Evolutionary conservation across 2,888 invertebrate genomes (phyloP).

Genomic region (Pseudoips prasinana): DNA sequence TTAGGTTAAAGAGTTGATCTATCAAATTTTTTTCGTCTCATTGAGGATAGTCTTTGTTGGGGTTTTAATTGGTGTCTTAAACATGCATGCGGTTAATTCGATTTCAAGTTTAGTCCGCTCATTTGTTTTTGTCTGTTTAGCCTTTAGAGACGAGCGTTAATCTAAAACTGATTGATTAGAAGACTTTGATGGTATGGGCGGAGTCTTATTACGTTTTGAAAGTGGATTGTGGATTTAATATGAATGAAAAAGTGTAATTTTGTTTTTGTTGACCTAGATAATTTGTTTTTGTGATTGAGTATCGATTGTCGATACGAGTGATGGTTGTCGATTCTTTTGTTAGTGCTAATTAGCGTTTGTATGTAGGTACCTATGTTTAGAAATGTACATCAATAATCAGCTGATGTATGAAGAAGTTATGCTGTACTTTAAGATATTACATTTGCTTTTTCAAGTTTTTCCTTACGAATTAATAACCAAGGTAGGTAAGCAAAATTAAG

Average conservation of each 20-base stretch:
- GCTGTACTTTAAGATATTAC: no score
- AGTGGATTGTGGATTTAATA: conserved; percentile 50
- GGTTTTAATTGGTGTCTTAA: conserved; percentile 79
- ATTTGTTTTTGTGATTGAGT: conserved; percentile 19
- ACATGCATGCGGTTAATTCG: conserved; percentile 76
- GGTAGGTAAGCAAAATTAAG: no score
- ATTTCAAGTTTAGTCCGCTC: conserved; percentile 62
- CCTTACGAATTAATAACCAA: no score
- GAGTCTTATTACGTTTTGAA: conserved; percentile 44
- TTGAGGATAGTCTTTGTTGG: conserved; percentile 79
- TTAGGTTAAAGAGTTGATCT: conserved; percentile 80
- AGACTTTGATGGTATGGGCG: conserved; percentile 59
- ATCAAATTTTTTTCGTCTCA: conserved; percentile 77
- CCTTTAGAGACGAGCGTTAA: conserved; percentile 64
- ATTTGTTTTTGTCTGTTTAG: conserved; percentile 72
- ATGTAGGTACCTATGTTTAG: not conserved
- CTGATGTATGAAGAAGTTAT: no score
- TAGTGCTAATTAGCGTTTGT: not conserved
- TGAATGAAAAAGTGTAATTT: conserved; percentile 32
- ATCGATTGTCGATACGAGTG: conserved; percentile 4
- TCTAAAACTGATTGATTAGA: conserved; percentile 78
- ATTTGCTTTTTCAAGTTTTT: no score
- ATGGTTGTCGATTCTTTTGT: conserved; percentile 3
- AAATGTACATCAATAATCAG: no score
- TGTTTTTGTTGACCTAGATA: conserved; percentile 30